Conservation (phyloP, 2,797 vertebrate species). For the Peromyscus eremicus region DNA sequence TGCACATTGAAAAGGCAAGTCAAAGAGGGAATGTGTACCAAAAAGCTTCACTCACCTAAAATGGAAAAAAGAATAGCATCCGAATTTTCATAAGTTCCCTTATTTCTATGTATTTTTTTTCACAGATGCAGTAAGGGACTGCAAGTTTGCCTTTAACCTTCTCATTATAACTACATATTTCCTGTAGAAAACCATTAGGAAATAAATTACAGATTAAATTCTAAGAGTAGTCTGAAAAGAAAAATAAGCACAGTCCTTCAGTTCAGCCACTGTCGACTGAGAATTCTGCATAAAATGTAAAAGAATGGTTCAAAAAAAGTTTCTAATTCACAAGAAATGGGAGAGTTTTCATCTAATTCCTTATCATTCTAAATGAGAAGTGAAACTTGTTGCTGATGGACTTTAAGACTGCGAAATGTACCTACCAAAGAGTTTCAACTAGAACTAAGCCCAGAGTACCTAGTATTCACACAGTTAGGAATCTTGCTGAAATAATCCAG, state of each 20-base stretch:
- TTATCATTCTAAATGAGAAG: slow-evolving; percentile 66
- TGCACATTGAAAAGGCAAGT: slow-evolving; percentile 11
- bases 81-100: slow-evolving; percentile 32
- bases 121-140: slow-evolving; percentile 10
- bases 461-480: slow-evolving; percentile 40
- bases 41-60: slow-evolving; percentile 2
- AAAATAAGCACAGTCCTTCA: background rate
- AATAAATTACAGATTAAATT: slow-evolving; percentile 65
- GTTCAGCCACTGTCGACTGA: slow-evolving; percentile 10
- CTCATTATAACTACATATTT: slow-evolving; percentile 24
- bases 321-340: background rate
- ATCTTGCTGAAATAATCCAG: slow-evolving; percentile 56
- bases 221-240: background rate
- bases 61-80: background rate
- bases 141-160: slow-evolving; percentile 25
- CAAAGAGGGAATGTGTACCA: background rate
- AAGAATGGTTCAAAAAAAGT: slow-evolving; percentile 49
- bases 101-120: slow-evolving; percentile 15
- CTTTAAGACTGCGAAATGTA: slow-evolving; percentile 44
- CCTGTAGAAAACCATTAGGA: slow-evolving; percentile 22
- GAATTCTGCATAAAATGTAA: slow-evolving; percentile 39
- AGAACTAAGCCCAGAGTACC: slow-evolving; percentile 54
- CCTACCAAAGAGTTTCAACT: slow-evolving; percentile 41
- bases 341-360: slow-evolving; percentile 32
- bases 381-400: slow-evolving; percentile 57